These are phyloP conservation scores for Eupithecia insigniata DNA, from an alignment of 2,888 invertebrate species.

Conservation along the genomic window DNA sequence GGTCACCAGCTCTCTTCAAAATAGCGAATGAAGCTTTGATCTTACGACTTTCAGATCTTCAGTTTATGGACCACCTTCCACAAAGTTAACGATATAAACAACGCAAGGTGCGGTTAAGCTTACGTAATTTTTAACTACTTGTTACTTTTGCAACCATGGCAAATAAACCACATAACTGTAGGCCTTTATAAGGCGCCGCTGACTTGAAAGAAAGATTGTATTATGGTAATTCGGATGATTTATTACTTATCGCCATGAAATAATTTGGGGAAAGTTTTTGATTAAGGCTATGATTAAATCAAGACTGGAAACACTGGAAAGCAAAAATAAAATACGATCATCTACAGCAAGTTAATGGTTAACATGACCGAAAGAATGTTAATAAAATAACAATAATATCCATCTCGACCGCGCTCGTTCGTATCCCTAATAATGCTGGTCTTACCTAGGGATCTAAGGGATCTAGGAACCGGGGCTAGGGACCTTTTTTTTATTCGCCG, in stretches of 20 bases:
- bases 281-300: neutral
- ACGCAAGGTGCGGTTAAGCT: slow-evolving; percentile 26
- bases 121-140: slow-evolving; percentile 28
- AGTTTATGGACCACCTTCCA: neutral
- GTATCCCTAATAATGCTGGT: too few species aligned
- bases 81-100: slow-evolving; percentile 9
- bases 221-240: slow-evolving; percentile 33
- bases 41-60: neutral
- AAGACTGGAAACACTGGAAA: neutral
- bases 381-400: too few species aligned
- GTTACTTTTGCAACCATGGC: slow-evolving; percentile 30
- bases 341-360: neutral
- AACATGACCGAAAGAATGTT: neutral
- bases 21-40: too few species aligned
- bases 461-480: too few species aligned
- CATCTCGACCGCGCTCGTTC: too few species aligned
- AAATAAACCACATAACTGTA: slow-evolving; percentile 29
- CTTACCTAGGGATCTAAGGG: too few species aligned
- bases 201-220: slow-evolving; percentile 25
- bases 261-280: slow-evolving; percentile 28
- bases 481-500: too few species aligned
- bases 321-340: neutral
- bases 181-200: slow-evolving; percentile 25
- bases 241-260: slow-evolving; percentile 8
- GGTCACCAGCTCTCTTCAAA: too few species aligned